Conservation (phyloP, 2,888 invertebrate species). For the Noctua janthe region DNA sequence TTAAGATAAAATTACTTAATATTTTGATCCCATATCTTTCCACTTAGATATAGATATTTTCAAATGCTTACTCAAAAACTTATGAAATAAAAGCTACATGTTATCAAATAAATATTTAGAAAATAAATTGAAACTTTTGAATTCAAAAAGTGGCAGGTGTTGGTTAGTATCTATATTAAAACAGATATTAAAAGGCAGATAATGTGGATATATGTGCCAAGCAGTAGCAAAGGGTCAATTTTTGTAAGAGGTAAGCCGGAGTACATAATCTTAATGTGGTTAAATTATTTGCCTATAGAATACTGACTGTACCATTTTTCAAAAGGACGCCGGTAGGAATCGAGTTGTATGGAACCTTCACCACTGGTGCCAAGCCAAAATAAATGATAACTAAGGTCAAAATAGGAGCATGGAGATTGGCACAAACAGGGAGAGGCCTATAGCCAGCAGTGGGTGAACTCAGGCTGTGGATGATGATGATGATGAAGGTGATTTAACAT, state of each 20-base stretch:
- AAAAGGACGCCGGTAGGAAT: too few relatives aligned
- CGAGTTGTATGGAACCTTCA: too few relatives aligned
- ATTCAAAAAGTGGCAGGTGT: constrained; percentile 25
- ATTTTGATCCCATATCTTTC: constrained; percentile 8
- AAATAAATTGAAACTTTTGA: constrained; percentile 33
- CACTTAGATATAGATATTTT: not conserved
- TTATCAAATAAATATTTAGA: constrained; percentile 16
- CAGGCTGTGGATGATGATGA: not conserved
- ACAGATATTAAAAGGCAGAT: constrained; percentile 13
- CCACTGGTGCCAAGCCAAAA: constrained; percentile 18
- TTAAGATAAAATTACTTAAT: not conserved
- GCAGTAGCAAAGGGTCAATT: not conserved
- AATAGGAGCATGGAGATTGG: constrained; percentile 3
- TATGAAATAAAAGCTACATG: not conserved
- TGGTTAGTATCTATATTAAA: too few relatives aligned
- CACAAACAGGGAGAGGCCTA: not conserved
- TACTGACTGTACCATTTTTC: too few relatives aligned
- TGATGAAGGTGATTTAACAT: not conserved
- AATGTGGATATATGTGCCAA: not conserved
- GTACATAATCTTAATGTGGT: too few relatives aligned
- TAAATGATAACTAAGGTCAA: constrained; percentile 42
- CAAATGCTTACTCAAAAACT: not conserved
- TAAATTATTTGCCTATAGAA: too few relatives aligned
- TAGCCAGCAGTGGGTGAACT: not conserved
- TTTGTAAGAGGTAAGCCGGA: too few relatives aligned